Percentiles rank a stretch among this genome's conserved stretches.
Conservation (phyloP, 2,797 vertebrate genomes). For the Galagoides demidoff region DNA sequence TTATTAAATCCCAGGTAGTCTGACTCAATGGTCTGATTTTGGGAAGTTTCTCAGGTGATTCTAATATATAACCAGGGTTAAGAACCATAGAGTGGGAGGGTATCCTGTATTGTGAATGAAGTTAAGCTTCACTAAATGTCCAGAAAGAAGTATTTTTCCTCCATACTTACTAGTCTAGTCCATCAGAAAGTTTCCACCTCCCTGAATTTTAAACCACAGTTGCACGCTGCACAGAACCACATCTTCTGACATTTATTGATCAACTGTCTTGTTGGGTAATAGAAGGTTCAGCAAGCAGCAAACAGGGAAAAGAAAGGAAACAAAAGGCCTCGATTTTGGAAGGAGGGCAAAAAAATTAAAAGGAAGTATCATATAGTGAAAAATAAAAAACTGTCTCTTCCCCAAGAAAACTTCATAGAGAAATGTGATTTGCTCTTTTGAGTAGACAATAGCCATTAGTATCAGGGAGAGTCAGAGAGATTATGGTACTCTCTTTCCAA, state of each 20-base stretch:
- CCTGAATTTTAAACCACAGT: background rate
- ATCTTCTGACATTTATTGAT: background rate
- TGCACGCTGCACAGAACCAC: background rate
- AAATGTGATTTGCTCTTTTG: background rate
- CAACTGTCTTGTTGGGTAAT: background rate
- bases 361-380: background rate
- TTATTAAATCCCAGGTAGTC: background rate
- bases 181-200: background rate
- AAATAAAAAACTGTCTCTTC: slow-evolving; percentile 19
- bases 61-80: background rate
- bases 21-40: slow-evolving; percentile 15
- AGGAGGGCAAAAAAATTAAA: background rate
- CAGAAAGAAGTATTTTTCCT: background rate
- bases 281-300: background rate
- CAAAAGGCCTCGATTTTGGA: slow-evolving; percentile 1
- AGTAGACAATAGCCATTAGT: background rate
- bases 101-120: background rate
- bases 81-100: background rate
- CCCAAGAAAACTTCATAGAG: slow-evolving; percentile 7
- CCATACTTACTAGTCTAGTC: background rate
- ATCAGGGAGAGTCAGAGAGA: background rate
- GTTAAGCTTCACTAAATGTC: background rate
- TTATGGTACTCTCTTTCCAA: background rate
- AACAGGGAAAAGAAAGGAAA: slow-evolving; percentile 19
- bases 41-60: slow-evolving; percentile 1